Evolutionary conservation across 2,113 vertebrate genomes (phyloP), one percentile per base, ranked within the genome.

Genomic region (Reinhardtius hippoglossoides): DNA sequence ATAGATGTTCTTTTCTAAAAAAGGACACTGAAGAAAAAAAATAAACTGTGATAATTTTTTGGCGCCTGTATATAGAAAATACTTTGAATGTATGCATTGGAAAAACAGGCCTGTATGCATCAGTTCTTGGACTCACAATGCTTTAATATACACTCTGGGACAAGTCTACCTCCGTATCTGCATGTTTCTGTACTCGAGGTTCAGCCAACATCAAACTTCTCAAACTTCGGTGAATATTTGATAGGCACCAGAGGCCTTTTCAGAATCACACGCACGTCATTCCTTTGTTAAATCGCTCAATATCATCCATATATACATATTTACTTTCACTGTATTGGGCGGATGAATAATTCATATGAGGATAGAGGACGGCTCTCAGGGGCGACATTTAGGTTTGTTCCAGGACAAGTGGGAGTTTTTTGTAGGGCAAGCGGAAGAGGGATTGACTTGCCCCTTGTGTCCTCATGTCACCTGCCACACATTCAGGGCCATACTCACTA

Each of bases 301-400:
- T 85, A 68, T 67, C 61, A 35, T 40, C 23, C 15, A 16, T 60
- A 72, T 83, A 86, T 81, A 89, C 80, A 85, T 87, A 89, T 86
- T 62, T 81, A 86, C 83, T 81, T 83, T 76, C 42, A 65, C 24
- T 55, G 46, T 74, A 77, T 59, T 79, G 16, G 52, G 18, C 50
- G 73, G 15, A 84, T 91, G 79, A 85, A 88, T 90, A 85, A 90
- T 87, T 88, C 75, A 89, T 64, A 18, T 57, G n/a, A 5, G 37
- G 37, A 62, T 44, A 64, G 61, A 69, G 56, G 44, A 60, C 68
- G 55, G 58, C 64, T 86, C 81, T 71, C 57, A 8, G 62, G 78
- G 69, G 67, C 65, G 14, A 27, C 56, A 27, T 27, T 24, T 5
- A 27, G 14, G 56, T 26, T 58, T 15, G 24, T 58, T 27, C 56